A percentile compares a stretch with the other conserved stretches of the same genome.
Conservation (phyloP, 2,113 vertebrate species). For the Amblyornis subalaris region DNA sequence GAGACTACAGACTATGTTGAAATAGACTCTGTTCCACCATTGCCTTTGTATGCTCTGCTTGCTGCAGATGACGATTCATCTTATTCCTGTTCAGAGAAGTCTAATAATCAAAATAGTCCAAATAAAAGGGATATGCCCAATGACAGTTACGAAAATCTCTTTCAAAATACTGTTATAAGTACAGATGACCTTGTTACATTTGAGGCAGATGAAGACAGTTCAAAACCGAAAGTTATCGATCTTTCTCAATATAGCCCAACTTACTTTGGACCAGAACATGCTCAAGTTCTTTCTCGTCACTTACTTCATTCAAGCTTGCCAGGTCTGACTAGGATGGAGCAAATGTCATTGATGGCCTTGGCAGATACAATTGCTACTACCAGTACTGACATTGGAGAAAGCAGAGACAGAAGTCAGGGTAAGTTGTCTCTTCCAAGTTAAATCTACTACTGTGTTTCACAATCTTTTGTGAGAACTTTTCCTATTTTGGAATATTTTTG, state of each 20-base stretch:
- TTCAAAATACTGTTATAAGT: slow-evolving; percentile 69
- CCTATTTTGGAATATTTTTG: not conserved
- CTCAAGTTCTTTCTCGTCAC: slow-evolving; percentile 91
- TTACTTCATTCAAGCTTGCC: slow-evolving; percentile 94
- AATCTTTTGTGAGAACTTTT: not conserved
- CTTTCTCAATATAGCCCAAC: slow-evolving; percentile 91
- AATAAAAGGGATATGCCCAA: slow-evolving; percentile 75
- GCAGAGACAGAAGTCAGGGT: slow-evolving; percentile 88
- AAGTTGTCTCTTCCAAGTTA: not conserved
- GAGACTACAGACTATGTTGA: slow-evolving; percentile 89
- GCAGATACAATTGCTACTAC: slow-evolving; percentile 95
- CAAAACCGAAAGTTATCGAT: slow-evolving; percentile 84
- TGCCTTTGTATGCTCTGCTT: slow-evolving; percentile 92
- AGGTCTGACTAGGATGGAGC: slow-evolving; percentile 92
- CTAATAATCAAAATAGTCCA: slow-evolving; percentile 68
- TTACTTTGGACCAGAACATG: slow-evolving; percentile 93
- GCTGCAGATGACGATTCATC: slow-evolving; percentile 87
- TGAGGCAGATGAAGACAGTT: slow-evolving; percentile 77
- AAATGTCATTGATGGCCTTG: slow-evolving; percentile 96
- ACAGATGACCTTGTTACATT: slow-evolving; percentile 75
- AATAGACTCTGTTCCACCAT: slow-evolving; percentile 93
- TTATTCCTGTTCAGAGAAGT: slow-evolving; percentile 74
- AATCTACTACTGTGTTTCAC: not conserved
- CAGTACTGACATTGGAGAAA: slow-evolving; percentile 91
- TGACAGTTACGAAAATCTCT: slow-evolving; percentile 90